Evolutionary conservation across 1,140 invertebrate genomes (phyloP), one percentile per base, ranked within the genome.

Genomic region (Scaptomyza pallida): DNA sequence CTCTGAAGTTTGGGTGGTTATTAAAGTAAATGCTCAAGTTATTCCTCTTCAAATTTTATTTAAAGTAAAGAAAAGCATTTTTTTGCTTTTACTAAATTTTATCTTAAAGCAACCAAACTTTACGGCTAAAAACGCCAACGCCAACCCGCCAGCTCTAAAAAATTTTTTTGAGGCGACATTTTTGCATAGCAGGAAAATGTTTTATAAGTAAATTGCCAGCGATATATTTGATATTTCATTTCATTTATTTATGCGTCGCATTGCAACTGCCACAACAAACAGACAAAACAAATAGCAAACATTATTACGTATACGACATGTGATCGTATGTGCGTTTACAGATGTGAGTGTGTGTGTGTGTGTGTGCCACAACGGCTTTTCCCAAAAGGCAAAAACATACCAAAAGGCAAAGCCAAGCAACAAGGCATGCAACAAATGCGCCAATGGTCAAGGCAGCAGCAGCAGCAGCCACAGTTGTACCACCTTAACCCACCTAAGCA

Each of bases 281-380:
- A 61, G 40, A 52, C 33, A 65, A 56, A 56, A 64, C 68, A 71
- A 74, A 74, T 75, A 37, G 68, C 69, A 62, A 30, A 50, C 64
- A 80, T 51, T 74, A 86, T 85, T 85, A 76, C 81, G 81, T 86
- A 85, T 86, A 86, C 81, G 81, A 59, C 64, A 47, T 60, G 71
- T 76, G 23, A 26, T 3, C 23, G 5, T 26, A 26, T 26, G 23
- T 41, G 15, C 40, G 45, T n/a, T n/a, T n/a, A n/a, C n/a, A n/a
- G n/a, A n/a, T 63, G 35, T 51, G 56, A 55, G 23, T 57, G 57
- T 47, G 67, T 41, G 15, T 54, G 45, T 63, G 35, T 51, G 56
- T 64, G 23, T 57, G 57, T 47, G 67, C 50, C 19, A 55, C 65
- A 60, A 64, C 60, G 41, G 43, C 74, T 71, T 75, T 76, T 76